Percentiles rank a stretch among this genome's conserved stretches.
Evolutionary conservation across 2,888 invertebrate genomes (phyloP).

Genomic region (Epirrhoe tristata): DNA sequence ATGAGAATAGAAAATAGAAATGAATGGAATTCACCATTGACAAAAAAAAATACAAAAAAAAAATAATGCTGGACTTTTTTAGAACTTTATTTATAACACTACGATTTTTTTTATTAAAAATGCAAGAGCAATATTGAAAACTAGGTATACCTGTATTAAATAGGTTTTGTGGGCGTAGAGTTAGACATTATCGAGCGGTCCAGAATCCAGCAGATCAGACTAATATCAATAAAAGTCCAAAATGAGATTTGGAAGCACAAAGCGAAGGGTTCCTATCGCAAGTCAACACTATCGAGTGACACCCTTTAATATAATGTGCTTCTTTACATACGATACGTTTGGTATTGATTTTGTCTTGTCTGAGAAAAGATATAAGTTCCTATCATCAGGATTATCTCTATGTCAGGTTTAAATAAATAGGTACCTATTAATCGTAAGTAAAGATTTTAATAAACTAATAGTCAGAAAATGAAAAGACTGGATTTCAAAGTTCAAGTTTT

Average conservation of each 20-base stretch:
- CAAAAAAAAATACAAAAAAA: no score
- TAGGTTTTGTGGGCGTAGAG: not conserved
- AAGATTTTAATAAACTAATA: no score
- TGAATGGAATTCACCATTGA: no score
- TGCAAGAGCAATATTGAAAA: not conserved
- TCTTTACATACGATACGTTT: conserved; percentile 40
- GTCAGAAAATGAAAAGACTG: no score
- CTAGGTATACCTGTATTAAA: not conserved
- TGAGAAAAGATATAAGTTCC: conserved; percentile 34
- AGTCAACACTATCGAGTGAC: conserved; percentile 54
- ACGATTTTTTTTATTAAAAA: not conserved
- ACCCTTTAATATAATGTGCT: conserved; percentile 47
- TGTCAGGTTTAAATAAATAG: not conserved
- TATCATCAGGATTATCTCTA: conserved; percentile 1
- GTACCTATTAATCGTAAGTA: no score
- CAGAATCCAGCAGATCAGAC: conserved; percentile 30
- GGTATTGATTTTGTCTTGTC: conserved; percentile 46
- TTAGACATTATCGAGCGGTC: conserved; percentile 4
- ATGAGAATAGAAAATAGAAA: no score
- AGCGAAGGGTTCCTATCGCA: conserved; percentile 50
- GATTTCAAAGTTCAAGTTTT: no score
- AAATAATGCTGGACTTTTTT: no score
- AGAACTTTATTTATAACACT: no score
- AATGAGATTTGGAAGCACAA: conserved; percentile 49
- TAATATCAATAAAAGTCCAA: conserved; percentile 47